Evolutionary conservation across 2,797 vertebrate genomes (phyloP).

Genomic region (Sebastes umbrosus): DNA sequence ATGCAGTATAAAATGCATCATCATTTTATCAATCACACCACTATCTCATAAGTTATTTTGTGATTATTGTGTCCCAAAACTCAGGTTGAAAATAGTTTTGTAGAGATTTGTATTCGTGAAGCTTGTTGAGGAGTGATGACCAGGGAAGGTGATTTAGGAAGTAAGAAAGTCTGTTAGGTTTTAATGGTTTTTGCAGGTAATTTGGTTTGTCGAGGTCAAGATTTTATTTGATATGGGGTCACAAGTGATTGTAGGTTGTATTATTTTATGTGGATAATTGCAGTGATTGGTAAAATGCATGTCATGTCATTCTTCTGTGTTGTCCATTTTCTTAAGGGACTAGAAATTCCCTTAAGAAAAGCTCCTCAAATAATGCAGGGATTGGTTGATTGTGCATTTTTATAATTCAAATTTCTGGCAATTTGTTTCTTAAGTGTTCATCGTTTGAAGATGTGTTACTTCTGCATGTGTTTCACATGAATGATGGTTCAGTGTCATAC

Average conservation of each 20-base stretch:
- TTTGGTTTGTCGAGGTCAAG: neutral
- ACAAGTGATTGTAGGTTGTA: neutral
- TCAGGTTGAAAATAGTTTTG: no score
- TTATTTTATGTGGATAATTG: no score
- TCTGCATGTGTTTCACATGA: neutral
- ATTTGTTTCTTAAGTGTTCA: neutral
- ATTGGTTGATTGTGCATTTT: neutral
- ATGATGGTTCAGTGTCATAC: neutral
- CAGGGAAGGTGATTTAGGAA: no score
- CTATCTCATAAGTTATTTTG: neutral
- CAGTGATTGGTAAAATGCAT: no score
- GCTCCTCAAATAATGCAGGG: neutral
- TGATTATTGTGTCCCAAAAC: neutral
- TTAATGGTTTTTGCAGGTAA: neutral
- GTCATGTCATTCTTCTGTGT: no score
- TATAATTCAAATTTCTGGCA: neutral
- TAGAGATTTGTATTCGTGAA: no score
- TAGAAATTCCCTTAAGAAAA: neutral
- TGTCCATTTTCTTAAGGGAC: neutral
- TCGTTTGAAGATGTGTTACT: neutral
- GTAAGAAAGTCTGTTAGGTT: no score
- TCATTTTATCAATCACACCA: no score
- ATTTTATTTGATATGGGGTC: neutral
- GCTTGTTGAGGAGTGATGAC: no score
- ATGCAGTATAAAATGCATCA: no score